Conservation (phyloP, 2,797 vertebrate genomes). For the Alfaro cultratus region DNA sequence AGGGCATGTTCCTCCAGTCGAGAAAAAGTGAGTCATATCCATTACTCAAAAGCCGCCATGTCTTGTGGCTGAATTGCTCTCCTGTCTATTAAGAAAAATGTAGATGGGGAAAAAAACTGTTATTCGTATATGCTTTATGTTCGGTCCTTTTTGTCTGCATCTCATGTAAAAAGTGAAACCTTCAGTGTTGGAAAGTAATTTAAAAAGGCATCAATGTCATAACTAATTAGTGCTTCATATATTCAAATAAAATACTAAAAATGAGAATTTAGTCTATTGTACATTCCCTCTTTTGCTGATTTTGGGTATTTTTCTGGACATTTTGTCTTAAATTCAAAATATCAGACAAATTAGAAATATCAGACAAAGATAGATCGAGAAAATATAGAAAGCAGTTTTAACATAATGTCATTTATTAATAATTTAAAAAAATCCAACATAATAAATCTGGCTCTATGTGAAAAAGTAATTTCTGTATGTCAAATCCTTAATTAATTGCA, state of each 20-base stretch:
- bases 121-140: conserved; percentile 13
- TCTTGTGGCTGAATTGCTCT: conserved; percentile 58
- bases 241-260: neutral
- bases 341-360: neutral
- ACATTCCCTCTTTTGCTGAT: neutral
- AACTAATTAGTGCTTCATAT: neutral
- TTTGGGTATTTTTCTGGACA: neutral
- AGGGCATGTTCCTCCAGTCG: conserved; percentile 53
- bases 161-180: conserved; percentile 2
- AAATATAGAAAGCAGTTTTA: neutral
- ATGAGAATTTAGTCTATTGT: neutral
- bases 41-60: conserved; percentile 55
- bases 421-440: neutral
- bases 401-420: neutral
- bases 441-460: neutral
- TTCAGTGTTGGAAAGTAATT: neutral
- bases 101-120: conserved; percentile 1
- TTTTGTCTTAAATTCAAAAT: neutral
- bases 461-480: neutral
- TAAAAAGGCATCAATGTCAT: neutral
- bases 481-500: neutral
- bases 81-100: conserved; percentile 42
- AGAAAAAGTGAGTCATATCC: conserved; percentile 66
- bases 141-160: neutral
- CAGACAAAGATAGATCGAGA: neutral